Conservation (phyloP, 1,140 invertebrate species). For the Drosophila kepulauana region DNA sequence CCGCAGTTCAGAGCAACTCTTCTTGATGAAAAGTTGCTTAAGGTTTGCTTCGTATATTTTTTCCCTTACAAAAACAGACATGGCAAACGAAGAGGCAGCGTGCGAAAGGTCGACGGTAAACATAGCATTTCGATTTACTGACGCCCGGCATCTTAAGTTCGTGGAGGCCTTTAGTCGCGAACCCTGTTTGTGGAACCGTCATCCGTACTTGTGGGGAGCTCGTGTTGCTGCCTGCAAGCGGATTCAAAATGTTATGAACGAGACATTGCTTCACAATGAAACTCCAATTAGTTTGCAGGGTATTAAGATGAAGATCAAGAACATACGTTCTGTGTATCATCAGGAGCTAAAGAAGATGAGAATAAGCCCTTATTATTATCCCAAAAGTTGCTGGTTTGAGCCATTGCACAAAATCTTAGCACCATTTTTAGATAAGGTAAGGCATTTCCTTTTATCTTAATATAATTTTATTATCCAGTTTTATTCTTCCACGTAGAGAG, state of each 20-base stretch:
- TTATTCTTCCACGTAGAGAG: too few relatives aligned
- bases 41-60: background rate
- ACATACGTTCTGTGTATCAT: constrained; percentile 59
- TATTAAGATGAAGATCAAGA: constrained; percentile 69
- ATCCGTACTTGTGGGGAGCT: constrained; percentile 50
- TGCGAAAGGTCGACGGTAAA: background rate
- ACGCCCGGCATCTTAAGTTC: constrained; percentile 58
- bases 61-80: background rate
- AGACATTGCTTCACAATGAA: constrained; percentile 27
- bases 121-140: constrained; percentile 61
- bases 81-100: background rate
- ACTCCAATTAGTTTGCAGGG: constrained; percentile 39
- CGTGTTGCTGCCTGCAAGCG: constrained; percentile 59
- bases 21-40: constrained; percentile 22
- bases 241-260: constrained; percentile 61
- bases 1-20: constrained; percentile 33
- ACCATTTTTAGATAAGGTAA: constrained; percentile 58
- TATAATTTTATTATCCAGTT: background rate
- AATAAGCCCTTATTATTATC: constrained; percentile 46
- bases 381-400: constrained; percentile 59
- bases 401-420: constrained; percentile 59
- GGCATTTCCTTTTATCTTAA: too few relatives aligned
- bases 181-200: constrained; percentile 67
- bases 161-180: constrained; percentile 62
- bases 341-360: constrained; percentile 69